Conservation (phyloP, 2,888 invertebrate species). For the Cheilosia pagana region DNA sequence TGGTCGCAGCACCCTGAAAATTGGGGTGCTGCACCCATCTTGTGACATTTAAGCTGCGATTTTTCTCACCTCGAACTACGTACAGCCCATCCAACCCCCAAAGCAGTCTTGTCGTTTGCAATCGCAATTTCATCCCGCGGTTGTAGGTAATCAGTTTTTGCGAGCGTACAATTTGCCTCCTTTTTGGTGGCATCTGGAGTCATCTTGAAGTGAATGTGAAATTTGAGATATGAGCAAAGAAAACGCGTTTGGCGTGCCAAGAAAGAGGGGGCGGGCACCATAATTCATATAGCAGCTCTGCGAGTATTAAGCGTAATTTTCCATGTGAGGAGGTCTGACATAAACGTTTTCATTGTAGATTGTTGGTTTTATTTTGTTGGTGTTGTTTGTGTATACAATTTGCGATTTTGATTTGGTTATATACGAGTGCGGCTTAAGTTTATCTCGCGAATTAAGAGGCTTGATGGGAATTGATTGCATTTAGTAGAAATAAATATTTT, state of each 20-base stretch:
- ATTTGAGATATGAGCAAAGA: constrained; percentile 63
- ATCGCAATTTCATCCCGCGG: constrained; percentile 43
- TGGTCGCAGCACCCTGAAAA: constrained; percentile 68
- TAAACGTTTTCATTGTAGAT: neutral
- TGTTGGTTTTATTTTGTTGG: neutral
- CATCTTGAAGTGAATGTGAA: constrained; percentile 66
- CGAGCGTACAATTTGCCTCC: constrained; percentile 4
- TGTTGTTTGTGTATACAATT: neutral
- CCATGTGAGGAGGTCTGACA: constrained; percentile 34
- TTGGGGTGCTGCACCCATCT: constrained; percentile 66
- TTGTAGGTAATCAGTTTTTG: neutral
- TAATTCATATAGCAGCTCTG: constrained; percentile 44
- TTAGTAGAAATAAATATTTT: too few relatives aligned
- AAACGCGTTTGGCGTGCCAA: constrained; percentile 45
- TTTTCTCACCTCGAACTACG: constrained; percentile 21
- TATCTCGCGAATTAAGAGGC: too few relatives aligned
- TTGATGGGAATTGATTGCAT: too few relatives aligned
- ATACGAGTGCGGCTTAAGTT: constrained; percentile 7
- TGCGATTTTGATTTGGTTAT: constrained; percentile 47
- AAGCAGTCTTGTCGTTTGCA: constrained; percentile 49
- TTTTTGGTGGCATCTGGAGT: constrained; percentile 62
- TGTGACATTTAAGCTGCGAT: constrained; percentile 71
- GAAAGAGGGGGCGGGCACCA: neutral
- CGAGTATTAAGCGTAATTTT: constrained; percentile 33
- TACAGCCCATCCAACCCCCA: neutral